Base-by-base conservation (phyloP, 2,797 vertebrate species). In the Coluber constrictor region DNA sequence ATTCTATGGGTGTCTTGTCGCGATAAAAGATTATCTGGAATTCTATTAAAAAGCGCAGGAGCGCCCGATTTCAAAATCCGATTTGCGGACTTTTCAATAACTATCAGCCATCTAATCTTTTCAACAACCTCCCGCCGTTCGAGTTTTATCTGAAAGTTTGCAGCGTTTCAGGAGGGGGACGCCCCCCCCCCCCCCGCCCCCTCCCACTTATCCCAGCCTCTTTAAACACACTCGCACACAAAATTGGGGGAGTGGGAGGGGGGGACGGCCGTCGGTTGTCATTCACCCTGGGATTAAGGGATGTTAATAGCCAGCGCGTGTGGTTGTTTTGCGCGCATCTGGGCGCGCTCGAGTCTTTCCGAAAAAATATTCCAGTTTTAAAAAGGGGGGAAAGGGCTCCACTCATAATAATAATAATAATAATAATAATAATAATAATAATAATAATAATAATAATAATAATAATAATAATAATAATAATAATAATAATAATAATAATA, bases 1-100 rank as follows among this genome's bases (percentile, higher is more conserved):
- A 98, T 98, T 98, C 98, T 98, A 98, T 98, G 98, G 98, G 98
- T 98, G 98, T 98, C 97, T 98, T 98, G 98, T 98, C 98, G 98
- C 97, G 98, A 99, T 98, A 98, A 98, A 98, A 98, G 98, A 98
- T 98, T 98, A 98, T 98, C 98, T 98, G 96, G 98, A 98, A 99
- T 98, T 98, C 98, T 98, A 98, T 99, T 98, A 98, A 98, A 98
- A 98, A 98, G 97, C 97, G 96, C 98, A 98, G 98, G 63, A 98
- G 98, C 92, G 37, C 98, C 98, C 97, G 97, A 97, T 98, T 98
- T 98, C 98, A 97, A 98, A 98, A 98, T 98, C 97, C 98, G 98
- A 97, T 98, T 98, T 98, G 98, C 98, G 97, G 97, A 97, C 98
- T 47, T 98, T 98, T 98, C 97, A 98, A 98, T 97, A 98, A 98